Evolutionary conservation across 1,140 invertebrate species (phyloP), one percentile per base, ranked within the genome.

Genomic region (Drosophila persimilis): DNA sequence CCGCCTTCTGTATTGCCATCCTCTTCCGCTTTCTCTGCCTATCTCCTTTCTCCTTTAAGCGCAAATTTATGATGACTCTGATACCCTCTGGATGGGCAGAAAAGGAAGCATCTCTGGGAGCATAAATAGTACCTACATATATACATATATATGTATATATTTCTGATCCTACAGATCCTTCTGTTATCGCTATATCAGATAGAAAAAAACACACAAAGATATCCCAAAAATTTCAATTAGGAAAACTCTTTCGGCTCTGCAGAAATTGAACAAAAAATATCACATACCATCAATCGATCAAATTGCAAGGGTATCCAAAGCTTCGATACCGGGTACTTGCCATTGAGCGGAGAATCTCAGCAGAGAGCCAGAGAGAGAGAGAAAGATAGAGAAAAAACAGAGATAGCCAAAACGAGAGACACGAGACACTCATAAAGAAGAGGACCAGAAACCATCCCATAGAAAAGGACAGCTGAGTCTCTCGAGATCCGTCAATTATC

Each of bases 61-160:
- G 58, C 66, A 81, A 63, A 83, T 73, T 77, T 86, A 85, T 70
- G 31, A 8, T 29, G 29, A 4, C 24, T 26, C 5, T 26, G 51
- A 73, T 77, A 54, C 64, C 78, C 74, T 56, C 56, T 39, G 35
- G 4, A 13, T 13, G 1, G 35, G 1, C 31, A 35, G 31, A 3
- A 31, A 31, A 31, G 24, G 47, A 54, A 64, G 71, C 58, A 58
- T 53, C 24, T 24, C 24, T 24, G 26, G 35, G 39, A 66, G 9
- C 43, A 47, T 66, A 31, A 8, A 0, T 2, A 2, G 20, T 20
- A 20, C 20, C 1, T 20, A 20, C 3, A 31, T 31, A 31, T 31
- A 31, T 9, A 8, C 2, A 8, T 31, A 31, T 31, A 31, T 31
- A 31, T 9, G 3, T 8, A 8, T 31, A 31, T 31, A 31, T 9